Evolutionary conservation across 2,888 invertebrate genomes (phyloP).

Genomic region (Ophioninae sp.): DNA sequence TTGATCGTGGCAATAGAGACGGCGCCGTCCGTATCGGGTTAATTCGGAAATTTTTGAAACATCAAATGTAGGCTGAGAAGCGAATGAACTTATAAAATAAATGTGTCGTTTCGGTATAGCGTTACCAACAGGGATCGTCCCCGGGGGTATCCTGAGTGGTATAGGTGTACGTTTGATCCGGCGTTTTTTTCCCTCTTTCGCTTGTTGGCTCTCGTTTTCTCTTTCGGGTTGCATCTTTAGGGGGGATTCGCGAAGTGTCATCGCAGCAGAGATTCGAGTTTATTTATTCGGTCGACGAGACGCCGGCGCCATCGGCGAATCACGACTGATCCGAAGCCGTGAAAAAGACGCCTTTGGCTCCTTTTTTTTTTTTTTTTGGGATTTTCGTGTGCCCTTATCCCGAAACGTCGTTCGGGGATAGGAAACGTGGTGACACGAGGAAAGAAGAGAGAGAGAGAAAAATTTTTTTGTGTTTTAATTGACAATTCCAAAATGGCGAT

Average conservation of each 20-base stretch:
- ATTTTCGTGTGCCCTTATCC: slow-evolving; percentile 25
- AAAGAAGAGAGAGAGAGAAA: not conserved
- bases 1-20: slow-evolving; percentile 53
- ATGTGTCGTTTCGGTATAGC: slow-evolving; percentile 38
- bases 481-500: slow-evolving; percentile 60
- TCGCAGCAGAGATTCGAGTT: slow-evolving; percentile 67
- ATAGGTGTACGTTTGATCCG: slow-evolving; percentile 64
- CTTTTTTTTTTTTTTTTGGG: slow-evolving; percentile 55
- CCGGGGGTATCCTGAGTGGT: slow-evolving; percentile 40
- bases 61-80: slow-evolving; percentile 61
- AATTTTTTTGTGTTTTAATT: slow-evolving; percentile 39
- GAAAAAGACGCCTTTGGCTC: slow-evolving; percentile 39
- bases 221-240: slow-evolving; percentile 6
- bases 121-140: slow-evolving; percentile 22
- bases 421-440: too few species aligned
- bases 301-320: slow-evolving; percentile 67
- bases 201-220: not conserved
- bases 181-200: slow-evolving; percentile 12
- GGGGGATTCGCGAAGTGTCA: slow-evolving; percentile 68
- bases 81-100: slow-evolving; percentile 64
- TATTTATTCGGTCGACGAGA: slow-evolving; percentile 69
- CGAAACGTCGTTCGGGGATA: not conserved
- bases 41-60: slow-evolving; percentile 61
- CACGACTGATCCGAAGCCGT: slow-evolving; percentile 57
- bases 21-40: slow-evolving; percentile 56